These are phyloP conservation scores for Threskiornis aethiopicus DNA, from an alignment of 2,797 vertebrate species.

Conservation along the genomic window DNA sequence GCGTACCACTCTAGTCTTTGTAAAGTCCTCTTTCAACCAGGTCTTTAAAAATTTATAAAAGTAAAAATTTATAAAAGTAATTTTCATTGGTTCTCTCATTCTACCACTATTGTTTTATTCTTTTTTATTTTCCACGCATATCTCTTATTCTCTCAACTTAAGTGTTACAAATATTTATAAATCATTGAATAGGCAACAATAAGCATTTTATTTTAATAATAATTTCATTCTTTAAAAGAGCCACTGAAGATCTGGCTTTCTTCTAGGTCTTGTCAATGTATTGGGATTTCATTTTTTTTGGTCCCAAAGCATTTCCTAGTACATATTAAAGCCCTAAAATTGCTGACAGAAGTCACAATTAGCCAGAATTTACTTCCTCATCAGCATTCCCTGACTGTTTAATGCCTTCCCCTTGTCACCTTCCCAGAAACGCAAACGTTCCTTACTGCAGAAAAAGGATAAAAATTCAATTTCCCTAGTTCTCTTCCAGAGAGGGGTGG, in stretches of 20 bases:
- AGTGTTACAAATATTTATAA: neutral
- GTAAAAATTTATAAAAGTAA: neutral
- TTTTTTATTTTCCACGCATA: neutral
- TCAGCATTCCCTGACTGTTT: neutral
- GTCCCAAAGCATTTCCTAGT: neutral
- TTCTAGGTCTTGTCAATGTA: neutral
- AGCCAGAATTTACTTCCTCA: neutral
- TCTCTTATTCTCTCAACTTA: neutral
- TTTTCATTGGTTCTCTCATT: neutral
- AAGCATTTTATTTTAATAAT: neutral
- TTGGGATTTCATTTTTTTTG: neutral
- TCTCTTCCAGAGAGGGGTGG: neutral
- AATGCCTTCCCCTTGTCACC: neutral
- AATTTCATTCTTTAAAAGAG: neutral
- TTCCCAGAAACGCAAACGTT: neutral
- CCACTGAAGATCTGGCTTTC: neutral
- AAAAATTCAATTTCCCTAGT: neutral
- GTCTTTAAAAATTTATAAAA: neutral
- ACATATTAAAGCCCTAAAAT: neutral
- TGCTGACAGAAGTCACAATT: neutral
- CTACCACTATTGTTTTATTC: neutral
- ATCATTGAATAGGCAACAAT: neutral
- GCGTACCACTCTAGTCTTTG: neutral
- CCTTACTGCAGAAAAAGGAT: neutral
- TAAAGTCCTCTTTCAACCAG: neutral